phyloP scores from a whole-genome alignment of 1,140 invertebrate species.

The Drosophila pruinosa region DNA sequence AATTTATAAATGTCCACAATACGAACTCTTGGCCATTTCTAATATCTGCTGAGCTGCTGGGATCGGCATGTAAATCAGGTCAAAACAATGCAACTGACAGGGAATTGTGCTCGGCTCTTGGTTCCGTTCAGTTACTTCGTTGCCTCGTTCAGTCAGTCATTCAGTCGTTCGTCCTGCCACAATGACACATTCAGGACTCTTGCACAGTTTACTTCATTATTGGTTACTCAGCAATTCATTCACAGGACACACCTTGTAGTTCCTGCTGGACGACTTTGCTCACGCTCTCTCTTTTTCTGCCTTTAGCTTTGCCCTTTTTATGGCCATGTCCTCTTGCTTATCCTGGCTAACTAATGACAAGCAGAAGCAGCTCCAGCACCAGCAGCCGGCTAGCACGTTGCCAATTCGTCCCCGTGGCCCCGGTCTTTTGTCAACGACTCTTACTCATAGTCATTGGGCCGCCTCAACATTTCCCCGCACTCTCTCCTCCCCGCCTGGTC shows the following conservation, averaged over 20 bases:
- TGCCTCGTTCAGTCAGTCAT: not conserved
- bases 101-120: slow-evolving; percentile 61
- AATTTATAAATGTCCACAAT: slow-evolving; percentile 75
- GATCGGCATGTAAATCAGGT: slow-evolving; percentile 76
- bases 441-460: slow-evolving; percentile 46
- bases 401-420: slow-evolving; percentile 42
- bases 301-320: slow-evolving; percentile 72
- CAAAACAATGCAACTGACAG: slow-evolving; percentile 81
- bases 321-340: slow-evolving; percentile 74
- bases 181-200: slow-evolving; percentile 69
- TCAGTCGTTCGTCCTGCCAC: slow-evolving; percentile 36
- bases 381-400: slow-evolving; percentile 35
- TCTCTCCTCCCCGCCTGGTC: not conserved
- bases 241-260: slow-evolving; percentile 74
- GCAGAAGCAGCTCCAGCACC: slow-evolving; percentile 29
- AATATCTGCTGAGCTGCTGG: slow-evolving; percentile 23
- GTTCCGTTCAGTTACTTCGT: not conserved
- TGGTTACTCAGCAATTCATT: slow-evolving; percentile 81
- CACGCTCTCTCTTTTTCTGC: not conserved
- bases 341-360: slow-evolving; percentile 77
- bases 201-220: slow-evolving; percentile 77
- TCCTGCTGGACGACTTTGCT: slow-evolving; percentile 4
- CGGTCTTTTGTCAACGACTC: slow-evolving; percentile 66
- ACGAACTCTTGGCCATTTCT: slow-evolving; percentile 24
- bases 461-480: slow-evolving; percentile 15